A percentile compares a stretch with the other conserved stretches of the same genome.
These are phyloP conservation scores for Crematogaster levior DNA, from an alignment of 2,888 invertebrate species.

Conservation along the genomic window DNA sequence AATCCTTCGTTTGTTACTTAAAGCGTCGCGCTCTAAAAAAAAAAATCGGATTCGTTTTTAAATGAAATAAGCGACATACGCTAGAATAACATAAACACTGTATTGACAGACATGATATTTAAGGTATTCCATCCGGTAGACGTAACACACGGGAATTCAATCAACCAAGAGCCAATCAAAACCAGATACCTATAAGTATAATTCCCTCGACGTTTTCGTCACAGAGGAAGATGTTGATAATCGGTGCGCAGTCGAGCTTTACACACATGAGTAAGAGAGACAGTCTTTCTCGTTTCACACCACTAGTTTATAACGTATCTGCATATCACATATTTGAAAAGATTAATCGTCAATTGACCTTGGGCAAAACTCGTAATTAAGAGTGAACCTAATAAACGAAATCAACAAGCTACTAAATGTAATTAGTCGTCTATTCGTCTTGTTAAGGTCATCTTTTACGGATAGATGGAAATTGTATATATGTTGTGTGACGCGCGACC, in stretches of 20 bases:
- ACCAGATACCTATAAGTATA: constrained; percentile 82
- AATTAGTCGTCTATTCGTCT: not conserved
- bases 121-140: constrained; percentile 68
- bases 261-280: constrained; percentile 80
- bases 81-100: constrained; percentile 70
- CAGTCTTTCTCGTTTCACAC: not conserved
- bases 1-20: too few species aligned
- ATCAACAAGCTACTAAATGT: not conserved
- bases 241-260: constrained; percentile 79
- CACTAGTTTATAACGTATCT: not conserved
- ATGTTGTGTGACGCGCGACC: too few species aligned
- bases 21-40: constrained; percentile 34
- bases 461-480: not conserved
- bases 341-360: not conserved
- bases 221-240: constrained; percentile 81
- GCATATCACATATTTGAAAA: not conserved
- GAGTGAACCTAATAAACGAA: not conserved
- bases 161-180: constrained; percentile 64
- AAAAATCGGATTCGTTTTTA: constrained; percentile 42
- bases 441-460: not conserved
- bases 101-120: constrained; percentile 71
- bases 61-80: constrained; percentile 78
- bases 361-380: not conserved
- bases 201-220: constrained; percentile 80
- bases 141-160: constrained; percentile 60